Evolutionary conservation across 2,113 vertebrate genomes (phyloP).

Genomic region (Oreotragus oreotragus): DNA sequence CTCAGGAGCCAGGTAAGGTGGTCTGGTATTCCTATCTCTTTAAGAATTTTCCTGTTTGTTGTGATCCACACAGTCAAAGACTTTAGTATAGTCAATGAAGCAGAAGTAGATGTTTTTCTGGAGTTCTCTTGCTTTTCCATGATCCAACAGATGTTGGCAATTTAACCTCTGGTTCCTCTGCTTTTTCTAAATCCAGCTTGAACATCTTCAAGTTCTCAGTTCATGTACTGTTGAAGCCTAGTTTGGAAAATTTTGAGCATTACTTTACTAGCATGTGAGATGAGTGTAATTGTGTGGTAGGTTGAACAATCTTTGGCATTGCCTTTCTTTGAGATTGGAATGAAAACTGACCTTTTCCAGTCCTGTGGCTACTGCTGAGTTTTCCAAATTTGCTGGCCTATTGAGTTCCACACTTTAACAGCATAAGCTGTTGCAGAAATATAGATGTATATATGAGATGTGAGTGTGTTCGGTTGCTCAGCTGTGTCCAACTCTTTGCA

Average conservation of each 20-base stretch:
- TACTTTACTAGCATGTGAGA: neutral
- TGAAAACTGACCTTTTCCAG: neutral
- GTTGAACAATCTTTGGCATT: neutral
- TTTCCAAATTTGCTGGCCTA: neutral
- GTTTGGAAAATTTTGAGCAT: neutral
- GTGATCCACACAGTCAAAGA: neutral
- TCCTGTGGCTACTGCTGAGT: neutral
- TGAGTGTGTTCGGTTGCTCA: neutral
- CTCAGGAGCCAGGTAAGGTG: neutral
- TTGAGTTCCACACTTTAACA: neutral
- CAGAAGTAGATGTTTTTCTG: neutral
- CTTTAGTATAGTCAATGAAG: neutral
- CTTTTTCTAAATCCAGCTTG: neutral
- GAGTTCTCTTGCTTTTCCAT: neutral
- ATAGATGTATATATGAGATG: neutral
- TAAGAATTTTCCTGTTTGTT: neutral
- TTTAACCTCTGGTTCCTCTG: neutral
- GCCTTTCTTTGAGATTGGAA: neutral
- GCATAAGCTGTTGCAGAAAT: neutral
- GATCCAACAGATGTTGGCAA: neutral
- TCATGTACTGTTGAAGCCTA: neutral
- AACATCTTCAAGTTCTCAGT: neutral
- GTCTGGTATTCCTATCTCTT: neutral
- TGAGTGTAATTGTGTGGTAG: neutral
- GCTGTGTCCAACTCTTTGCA: neutral